phyloP scores from a whole-genome alignment of 2,888 invertebrate genomes.

The Silvanus unidentatus region DNA sequence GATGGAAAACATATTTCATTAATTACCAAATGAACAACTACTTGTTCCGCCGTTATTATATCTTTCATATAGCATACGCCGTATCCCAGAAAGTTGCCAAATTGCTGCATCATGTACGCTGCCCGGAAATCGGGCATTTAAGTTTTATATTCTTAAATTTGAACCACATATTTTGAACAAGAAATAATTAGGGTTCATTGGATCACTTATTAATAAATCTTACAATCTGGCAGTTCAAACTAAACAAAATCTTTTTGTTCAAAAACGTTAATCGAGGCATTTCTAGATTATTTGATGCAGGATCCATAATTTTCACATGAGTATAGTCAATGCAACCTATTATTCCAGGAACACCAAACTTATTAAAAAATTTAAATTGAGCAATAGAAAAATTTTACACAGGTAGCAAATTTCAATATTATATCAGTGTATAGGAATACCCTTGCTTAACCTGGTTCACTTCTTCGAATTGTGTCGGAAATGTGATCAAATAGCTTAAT shows the following conservation, averaged over 20 bases:
- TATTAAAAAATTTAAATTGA: neutral
- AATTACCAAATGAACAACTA: neutral
- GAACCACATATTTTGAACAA: slow-evolving; percentile 6
- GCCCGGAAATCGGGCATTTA: slow-evolving; percentile 12
- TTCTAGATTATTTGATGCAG: neutral
- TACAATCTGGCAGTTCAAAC: slow-evolving; percentile 1
- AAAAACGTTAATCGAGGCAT: neutral
- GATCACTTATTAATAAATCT: neutral
- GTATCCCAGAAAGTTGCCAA: slow-evolving; percentile 8
- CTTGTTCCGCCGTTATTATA: slow-evolving; percentile 6
- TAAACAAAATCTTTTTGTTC: neutral
- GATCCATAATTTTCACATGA: slow-evolving; percentile 1
- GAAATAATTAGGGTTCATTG: neutral
- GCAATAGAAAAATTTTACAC: too few species aligned
- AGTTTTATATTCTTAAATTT: slow-evolving; percentile 9
- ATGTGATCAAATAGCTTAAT: slow-evolving; percentile 3
- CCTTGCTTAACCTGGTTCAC: neutral
- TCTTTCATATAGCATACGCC: slow-evolving; percentile 4
- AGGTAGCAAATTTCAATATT: too few species aligned
- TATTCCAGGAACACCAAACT: slow-evolving; percentile 6
- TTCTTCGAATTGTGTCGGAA: slow-evolving; percentile 6
- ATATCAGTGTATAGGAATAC: too few species aligned
- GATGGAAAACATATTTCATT: neutral
- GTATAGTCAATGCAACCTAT: slow-evolving; percentile 1
- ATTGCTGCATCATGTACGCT: slow-evolving; percentile 10